Evolutionary conservation across 2,888 invertebrate genomes (phyloP).

Genomic region (Matsumyia berberina): DNA sequence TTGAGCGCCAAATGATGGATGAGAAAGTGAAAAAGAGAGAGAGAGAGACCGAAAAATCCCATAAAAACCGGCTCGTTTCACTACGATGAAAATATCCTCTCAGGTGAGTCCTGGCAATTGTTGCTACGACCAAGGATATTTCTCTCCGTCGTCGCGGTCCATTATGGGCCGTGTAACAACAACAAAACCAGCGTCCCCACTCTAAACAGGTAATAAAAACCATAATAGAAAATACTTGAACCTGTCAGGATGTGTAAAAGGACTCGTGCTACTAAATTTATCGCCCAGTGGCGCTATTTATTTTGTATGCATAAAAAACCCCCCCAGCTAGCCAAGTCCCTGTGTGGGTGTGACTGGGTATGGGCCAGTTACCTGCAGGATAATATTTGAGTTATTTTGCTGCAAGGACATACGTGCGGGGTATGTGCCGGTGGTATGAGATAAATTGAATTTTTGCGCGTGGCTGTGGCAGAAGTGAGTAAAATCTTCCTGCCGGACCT

Average conservation of each 20-base stretch:
- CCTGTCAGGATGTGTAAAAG: constrained; percentile 64
- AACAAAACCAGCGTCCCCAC: constrained; percentile 26
- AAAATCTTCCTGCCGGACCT: neutral
- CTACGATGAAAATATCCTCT: constrained; percentile 16
- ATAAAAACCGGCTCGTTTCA: constrained; percentile 52
- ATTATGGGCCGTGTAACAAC: constrained; percentile 46
- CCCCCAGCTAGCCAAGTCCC: too few relatives aligned
- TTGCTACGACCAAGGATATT: constrained; percentile 45
- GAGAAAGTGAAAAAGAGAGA: neutral
- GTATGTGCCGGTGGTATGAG: constrained; percentile 17
- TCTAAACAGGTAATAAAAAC: constrained; percentile 55
- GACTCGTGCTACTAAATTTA: constrained; percentile 62
- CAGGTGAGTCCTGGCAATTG: constrained; percentile 45
- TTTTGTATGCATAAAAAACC: constrained; percentile 42
- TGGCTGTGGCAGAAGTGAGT: neutral
- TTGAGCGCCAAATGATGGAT: constrained; percentile 43
- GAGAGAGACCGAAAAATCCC: neutral
- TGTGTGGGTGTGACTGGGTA: too few relatives aligned
- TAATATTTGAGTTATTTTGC: constrained; percentile 52
- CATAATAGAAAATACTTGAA: constrained; percentile 72
- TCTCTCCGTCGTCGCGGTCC: constrained; percentile 42
- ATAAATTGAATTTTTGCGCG: constrained; percentile 59
- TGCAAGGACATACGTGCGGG: constrained; percentile 45
- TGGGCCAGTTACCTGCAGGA: constrained; percentile 14
- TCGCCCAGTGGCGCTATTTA: constrained; percentile 60